Conservation (phyloP, 2,113 vertebrate genomes). For the Chaetops frenatus region DNA sequence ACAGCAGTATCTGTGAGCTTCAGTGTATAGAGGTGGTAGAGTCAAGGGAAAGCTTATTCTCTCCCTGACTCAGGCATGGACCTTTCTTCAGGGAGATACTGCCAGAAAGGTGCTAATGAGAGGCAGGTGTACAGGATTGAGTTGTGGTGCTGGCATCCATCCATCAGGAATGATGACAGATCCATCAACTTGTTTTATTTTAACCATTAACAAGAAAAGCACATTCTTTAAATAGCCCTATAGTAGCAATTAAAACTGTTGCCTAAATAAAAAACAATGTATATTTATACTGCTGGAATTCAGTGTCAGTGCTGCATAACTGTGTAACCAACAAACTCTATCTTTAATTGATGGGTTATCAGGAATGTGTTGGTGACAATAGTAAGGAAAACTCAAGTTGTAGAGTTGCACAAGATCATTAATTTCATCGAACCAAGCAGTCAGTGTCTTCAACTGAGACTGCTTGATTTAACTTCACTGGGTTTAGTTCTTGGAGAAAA, state of each 20-base stretch:
- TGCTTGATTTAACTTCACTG: not conserved
- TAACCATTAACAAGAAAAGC: not conserved
- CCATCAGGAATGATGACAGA: not conserved
- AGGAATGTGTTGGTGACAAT: not conserved
- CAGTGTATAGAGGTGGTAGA: not conserved
- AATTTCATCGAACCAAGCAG: not conserved
- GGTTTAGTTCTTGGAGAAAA: not conserved
- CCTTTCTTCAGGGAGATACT: not conserved
- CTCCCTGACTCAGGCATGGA: not conserved
- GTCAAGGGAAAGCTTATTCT: not conserved
- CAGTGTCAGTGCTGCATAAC: not conserved
- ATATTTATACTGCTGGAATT: constrained; percentile 45
- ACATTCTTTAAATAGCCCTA: constrained; percentile 6
- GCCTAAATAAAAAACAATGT: constrained; percentile 29
- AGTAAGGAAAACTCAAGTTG: not conserved
- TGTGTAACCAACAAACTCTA: not conserved
- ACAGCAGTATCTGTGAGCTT: not conserved
- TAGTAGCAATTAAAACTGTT: constrained; percentile 34
- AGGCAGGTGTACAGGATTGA: not conserved
- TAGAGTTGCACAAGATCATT: not conserved
- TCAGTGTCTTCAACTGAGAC: not conserved
- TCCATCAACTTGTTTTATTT: not conserved
- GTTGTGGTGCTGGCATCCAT: not conserved
- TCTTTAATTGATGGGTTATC: not conserved
- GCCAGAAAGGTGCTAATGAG: not conserved